phyloP scores from a whole-genome alignment of 2,797 vertebrate species.

The Sphenopsis melanotis region DNA sequence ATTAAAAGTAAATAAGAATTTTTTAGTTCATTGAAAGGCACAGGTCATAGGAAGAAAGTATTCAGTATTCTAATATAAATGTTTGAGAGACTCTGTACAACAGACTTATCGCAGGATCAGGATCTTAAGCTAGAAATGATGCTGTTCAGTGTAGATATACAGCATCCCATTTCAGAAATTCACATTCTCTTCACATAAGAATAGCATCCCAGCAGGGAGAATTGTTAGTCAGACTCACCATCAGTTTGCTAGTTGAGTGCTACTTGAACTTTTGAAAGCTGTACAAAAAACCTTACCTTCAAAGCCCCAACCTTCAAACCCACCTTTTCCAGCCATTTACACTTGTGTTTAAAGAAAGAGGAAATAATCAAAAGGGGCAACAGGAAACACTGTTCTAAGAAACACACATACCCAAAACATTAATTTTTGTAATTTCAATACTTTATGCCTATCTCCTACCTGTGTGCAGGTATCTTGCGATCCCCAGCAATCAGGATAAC shows the following conservation, averaged over 20 bases:
- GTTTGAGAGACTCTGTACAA: not conserved
- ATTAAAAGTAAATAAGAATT: not conserved
- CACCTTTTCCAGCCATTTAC: not conserved
- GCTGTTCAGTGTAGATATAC: not conserved
- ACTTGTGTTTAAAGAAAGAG: not conserved
- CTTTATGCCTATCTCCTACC: constrained; percentile 50
- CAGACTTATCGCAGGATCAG: not conserved
- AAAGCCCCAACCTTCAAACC: not conserved
- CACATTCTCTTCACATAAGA: not conserved
- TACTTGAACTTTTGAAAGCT: not conserved
- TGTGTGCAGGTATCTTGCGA: constrained; percentile 80
- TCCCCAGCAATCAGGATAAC: constrained; percentile 80
- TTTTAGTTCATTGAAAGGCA: not conserved
- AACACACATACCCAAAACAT: not conserved
- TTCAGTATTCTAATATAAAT: not conserved
- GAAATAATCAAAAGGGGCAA: not conserved
- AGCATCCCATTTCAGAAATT: not conserved
- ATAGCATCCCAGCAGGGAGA: not conserved
- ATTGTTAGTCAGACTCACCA: not conserved
- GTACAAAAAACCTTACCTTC: not conserved
- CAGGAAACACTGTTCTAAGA: not conserved
- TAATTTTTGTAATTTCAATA: not conserved
- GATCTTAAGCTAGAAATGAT: not conserved
- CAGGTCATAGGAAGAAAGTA: not conserved
- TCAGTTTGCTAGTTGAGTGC: not conserved